phyloP scores from a whole-genome alignment of 2,797 vertebrate genomes.

The Phalloptychus januarius region DNA sequence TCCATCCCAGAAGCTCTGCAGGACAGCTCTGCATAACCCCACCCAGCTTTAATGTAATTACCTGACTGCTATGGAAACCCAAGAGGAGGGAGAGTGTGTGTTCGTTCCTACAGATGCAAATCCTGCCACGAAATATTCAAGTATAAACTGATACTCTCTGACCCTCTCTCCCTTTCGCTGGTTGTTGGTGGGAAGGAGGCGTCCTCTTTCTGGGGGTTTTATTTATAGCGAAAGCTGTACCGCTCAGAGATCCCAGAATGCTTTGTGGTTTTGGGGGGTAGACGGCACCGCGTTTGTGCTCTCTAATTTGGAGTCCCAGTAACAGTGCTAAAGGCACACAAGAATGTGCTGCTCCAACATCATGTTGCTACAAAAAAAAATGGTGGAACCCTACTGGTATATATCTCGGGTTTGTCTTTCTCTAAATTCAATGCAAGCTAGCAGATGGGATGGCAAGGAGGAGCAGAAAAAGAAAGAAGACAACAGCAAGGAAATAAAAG shows the following conservation, averaged over 20 bases:
- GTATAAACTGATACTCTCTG: slow-evolving; percentile 25
- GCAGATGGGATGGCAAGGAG: slow-evolving; percentile 11
- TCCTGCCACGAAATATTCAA: slow-evolving; percentile 9
- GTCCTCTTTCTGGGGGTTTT: slow-evolving; percentile 72
- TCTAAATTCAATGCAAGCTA: slow-evolving; percentile 30
- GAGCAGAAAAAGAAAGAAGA: not conserved
- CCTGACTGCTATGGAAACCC: slow-evolving; percentile 35
- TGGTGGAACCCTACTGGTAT: slow-evolving; percentile 37
- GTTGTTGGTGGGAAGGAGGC: slow-evolving; percentile 55
- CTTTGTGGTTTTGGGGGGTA: slow-evolving; percentile 74
- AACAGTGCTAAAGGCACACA: slow-evolving; percentile 60
- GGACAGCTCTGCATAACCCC: slow-evolving; percentile 50
- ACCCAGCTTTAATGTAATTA: slow-evolving; percentile 70
- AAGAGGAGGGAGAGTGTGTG: slow-evolving; percentile 11
- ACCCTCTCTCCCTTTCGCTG: slow-evolving; percentile 31
- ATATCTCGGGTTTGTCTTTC: slow-evolving; percentile 3
- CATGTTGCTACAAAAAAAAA: slow-evolving; percentile 14
- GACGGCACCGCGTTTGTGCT: slow-evolving; percentile 63
- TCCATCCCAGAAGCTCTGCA: slow-evolving; percentile 54
- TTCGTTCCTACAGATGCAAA: slow-evolving; percentile 21
- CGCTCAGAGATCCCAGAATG: slow-evolving; percentile 74
- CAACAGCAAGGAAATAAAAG: not conserved
- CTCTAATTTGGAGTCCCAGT: slow-evolving; percentile 80
- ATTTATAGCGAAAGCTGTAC: slow-evolving; percentile 74
- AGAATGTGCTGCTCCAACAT: slow-evolving; percentile 3